These are phyloP conservation scores for Timema cristinae DNA, from an alignment of 2,888 invertebrate genomes.

Conservation along the genomic window DNA sequence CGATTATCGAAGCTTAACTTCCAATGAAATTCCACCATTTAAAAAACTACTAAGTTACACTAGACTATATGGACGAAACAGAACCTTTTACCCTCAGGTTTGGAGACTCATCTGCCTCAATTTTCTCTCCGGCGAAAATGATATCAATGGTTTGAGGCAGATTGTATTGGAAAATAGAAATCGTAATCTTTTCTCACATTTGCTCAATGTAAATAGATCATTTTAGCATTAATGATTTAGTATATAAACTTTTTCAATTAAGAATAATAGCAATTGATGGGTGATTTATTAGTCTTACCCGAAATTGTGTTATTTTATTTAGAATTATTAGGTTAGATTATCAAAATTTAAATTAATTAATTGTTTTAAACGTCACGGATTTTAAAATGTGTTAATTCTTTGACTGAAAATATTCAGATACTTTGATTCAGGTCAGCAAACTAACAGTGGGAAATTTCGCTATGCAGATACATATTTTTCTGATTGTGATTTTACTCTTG, in stretches of 20 bases:
- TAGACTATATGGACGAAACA: background rate
- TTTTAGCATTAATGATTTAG: too few relatives aligned
- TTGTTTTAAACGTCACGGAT: background rate
- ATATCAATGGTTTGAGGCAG: background rate
- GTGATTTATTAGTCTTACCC: too few relatives aligned
- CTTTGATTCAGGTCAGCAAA: background rate
- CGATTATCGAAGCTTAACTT: constrained; percentile 6
- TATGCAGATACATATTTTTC: constrained; percentile 11
- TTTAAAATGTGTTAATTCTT: background rate
- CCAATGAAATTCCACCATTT: background rate
- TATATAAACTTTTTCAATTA: too few relatives aligned
- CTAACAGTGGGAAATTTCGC: background rate
- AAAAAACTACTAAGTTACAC: background rate
- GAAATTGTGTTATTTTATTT: background rate
- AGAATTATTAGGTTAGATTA: background rate
- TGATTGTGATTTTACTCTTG: background rate
- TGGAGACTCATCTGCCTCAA: constrained; percentile 1
- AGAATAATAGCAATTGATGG: too few relatives aligned
- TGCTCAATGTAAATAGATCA: too few relatives aligned
- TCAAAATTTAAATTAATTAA: background rate
- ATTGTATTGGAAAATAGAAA: background rate
- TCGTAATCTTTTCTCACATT: background rate
- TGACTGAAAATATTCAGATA: background rate
- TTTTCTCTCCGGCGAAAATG: constrained; percentile 1
- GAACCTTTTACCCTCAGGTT: background rate